Conservation (phyloP, 2,888 invertebrate genomes). For the Macrophya annulata region DNA sequence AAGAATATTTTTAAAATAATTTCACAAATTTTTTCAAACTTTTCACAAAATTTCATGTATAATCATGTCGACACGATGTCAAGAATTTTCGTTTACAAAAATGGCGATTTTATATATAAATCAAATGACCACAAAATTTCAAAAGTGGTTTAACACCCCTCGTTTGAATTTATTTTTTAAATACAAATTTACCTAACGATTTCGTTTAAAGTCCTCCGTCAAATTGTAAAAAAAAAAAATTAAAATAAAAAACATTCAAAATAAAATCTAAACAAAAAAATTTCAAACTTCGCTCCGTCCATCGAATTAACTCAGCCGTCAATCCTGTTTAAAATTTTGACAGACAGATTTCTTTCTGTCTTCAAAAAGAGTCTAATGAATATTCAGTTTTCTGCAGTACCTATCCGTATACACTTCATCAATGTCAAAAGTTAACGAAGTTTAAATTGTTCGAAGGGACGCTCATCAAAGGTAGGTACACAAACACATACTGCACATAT, state of each 20-base stretch:
- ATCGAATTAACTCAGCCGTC: neutral
- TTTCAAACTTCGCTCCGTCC: neutral
- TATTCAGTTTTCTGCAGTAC: neutral
- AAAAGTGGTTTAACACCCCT: neutral
- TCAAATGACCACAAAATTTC: neutral
- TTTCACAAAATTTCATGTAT: neutral
- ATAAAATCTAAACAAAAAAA: neutral
- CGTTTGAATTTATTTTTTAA: neutral
- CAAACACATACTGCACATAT: neutral
- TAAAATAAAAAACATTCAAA: neutral
- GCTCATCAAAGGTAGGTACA: neutral
- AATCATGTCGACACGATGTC: neutral
- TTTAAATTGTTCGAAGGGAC: slow-evolving; percentile 1
- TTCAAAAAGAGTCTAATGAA: slow-evolving; percentile 2
- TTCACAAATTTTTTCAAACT: too few species aligned
- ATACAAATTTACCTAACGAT: neutral
- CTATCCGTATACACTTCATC: slow-evolving; percentile 7
- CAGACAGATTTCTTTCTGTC: slow-evolving; percentile 5
- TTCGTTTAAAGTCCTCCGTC: too few species aligned
- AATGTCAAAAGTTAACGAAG: slow-evolving; percentile 33
- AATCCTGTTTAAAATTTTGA: neutral
- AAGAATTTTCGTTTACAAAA: neutral
- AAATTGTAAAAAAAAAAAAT: neutral
- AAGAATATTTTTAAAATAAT: too few species aligned
- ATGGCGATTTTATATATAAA: neutral